Evolutionary conservation across 2,797 vertebrate genomes (phyloP).

Genomic region (Sphaeramia orbicularis): DNA sequence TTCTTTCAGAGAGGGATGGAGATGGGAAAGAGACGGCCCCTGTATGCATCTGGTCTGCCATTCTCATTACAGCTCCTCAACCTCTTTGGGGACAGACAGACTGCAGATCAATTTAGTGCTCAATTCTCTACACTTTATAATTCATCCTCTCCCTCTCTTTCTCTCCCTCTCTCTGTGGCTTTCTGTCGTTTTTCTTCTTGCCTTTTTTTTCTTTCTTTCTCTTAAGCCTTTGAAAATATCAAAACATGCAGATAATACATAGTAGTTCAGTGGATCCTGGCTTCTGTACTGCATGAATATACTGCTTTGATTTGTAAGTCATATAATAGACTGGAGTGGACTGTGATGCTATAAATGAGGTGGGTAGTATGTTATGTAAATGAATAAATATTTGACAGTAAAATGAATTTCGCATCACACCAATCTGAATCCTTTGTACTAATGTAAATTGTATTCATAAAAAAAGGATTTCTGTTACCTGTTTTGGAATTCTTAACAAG

Average conservation of each 20-base stretch:
- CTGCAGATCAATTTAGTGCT: constrained; percentile 72
- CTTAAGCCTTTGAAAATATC: constrained; percentile 34
- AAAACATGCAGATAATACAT: constrained; percentile 17
- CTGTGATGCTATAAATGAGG: no score
- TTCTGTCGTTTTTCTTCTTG: constrained; percentile 1
- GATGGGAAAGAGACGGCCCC: constrained; percentile 64
- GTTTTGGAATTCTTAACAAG: no score
- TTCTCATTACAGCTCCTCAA: constrained; percentile 71
- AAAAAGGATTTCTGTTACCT: no score
- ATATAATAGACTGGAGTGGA: background rate
- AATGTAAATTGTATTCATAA: no score
- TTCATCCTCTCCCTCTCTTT: constrained; percentile 28
- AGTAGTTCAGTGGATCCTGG: constrained; percentile 4
- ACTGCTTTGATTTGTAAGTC: constrained; percentile 5
- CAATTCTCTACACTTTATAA: constrained; percentile 62
- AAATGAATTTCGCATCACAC: no score
- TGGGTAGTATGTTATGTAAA: no score
- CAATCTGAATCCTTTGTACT: no score
- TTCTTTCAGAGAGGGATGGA: constrained; percentile 70
- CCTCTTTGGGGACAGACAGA: constrained; percentile 65
- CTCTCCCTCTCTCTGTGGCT: constrained; percentile 7
- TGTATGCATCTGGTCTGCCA: constrained; percentile 61
- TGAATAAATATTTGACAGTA: no score
- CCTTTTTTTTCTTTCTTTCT: constrained; percentile 20
- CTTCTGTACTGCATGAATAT: background rate